Evolutionary conservation across 2,888 invertebrate species (phyloP).

Genomic region (Podabrus alpinus): DNA sequence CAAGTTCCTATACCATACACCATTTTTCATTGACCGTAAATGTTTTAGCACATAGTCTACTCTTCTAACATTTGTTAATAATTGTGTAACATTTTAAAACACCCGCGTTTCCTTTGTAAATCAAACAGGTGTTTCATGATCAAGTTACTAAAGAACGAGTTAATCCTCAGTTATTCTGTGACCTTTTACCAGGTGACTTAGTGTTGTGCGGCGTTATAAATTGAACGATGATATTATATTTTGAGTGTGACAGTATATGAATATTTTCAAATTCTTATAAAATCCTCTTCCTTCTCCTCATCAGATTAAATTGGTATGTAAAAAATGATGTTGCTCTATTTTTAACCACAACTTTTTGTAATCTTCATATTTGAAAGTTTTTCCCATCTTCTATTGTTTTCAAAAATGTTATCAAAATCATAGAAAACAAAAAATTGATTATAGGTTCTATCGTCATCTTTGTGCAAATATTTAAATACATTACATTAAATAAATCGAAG

Average conservation of each 20-base stretch:
- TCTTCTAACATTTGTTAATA: not conserved
- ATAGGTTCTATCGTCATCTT: not conserved
- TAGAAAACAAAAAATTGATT: not conserved
- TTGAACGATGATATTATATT: slow-evolving; percentile 20
- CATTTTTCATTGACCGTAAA: not conserved
- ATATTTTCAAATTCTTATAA: not conserved
- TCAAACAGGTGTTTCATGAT: slow-evolving; percentile 41
- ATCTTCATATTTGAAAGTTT: not conserved
- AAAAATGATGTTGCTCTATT: not conserved
- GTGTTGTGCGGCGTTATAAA: slow-evolving; percentile 15
- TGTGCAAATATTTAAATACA: slow-evolving; percentile 27
- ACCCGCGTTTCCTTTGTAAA: slow-evolving; percentile 23
- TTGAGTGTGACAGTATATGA: slow-evolving; percentile 12
- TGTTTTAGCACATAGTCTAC: not conserved
- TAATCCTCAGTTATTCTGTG: slow-evolving; percentile 50
- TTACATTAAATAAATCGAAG: slow-evolving; percentile 30
- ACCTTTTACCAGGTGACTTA: slow-evolving; percentile 44
- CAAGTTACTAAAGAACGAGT: slow-evolving; percentile 51
- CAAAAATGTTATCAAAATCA: not conserved
- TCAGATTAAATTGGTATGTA: not conserved
- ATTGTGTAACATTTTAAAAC: slow-evolving; percentile 15
- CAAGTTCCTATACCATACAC: not conserved
- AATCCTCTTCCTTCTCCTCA: not conserved
- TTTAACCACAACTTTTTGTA: not conserved
- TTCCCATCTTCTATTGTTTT: not conserved